Conservation (phyloP, 2,888 invertebrate genomes). For the Nebria brevicollis region DNA sequence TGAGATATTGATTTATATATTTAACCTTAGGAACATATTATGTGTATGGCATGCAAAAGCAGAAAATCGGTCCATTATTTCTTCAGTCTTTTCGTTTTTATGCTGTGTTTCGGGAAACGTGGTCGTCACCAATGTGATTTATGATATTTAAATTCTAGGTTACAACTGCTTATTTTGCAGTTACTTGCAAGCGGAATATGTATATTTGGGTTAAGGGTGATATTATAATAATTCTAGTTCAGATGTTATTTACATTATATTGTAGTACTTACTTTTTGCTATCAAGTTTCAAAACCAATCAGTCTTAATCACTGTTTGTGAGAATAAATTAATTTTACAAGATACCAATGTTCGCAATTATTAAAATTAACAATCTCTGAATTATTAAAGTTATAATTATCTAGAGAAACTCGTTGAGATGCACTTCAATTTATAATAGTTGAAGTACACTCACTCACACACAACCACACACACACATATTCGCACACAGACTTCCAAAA, state of each 20-base stretch:
- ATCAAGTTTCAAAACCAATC: neutral
- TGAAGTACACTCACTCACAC: no score
- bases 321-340: no score
- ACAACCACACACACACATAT: no score
- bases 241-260: neutral
- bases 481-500: no score
- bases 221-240: neutral
- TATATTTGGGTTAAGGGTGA: neutral
- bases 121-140: conserved; percentile 11
- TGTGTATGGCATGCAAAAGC: conserved; percentile 6
- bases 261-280: neutral
- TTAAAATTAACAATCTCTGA: no score
- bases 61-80: conserved; percentile 18
- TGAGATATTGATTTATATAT: conserved; percentile 4
- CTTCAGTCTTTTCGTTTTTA: conserved; percentile 13
- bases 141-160: conserved; percentile 8
- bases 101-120: neutral
- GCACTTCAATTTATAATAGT: no score
- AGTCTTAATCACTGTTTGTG: no score
- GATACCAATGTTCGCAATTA: no score
- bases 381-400: no score
- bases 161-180: conserved; percentile 1
- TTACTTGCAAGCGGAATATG: neutral
- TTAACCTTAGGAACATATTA: conserved; percentile 13
- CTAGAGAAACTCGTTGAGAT: no score